These are phyloP conservation scores for Stichopus horrens DNA, from an alignment of 53 echinoderm and acorn worm species.

Conservation along the genomic window DNA sequence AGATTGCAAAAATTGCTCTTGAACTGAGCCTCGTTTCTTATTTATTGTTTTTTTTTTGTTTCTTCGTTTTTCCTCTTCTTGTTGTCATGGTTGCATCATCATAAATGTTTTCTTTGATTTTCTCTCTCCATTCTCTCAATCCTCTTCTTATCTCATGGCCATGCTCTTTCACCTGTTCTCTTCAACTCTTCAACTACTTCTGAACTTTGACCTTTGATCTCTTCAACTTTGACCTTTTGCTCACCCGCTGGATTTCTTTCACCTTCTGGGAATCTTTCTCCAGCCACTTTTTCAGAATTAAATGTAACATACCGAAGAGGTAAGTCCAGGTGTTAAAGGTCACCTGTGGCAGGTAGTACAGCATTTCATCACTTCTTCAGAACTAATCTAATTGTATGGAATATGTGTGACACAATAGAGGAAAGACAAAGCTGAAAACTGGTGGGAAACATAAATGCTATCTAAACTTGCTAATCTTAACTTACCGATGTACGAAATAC, in stretches of 20 bases:
- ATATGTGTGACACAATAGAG: neutral
- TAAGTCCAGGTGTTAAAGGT: slow-evolving; percentile 59
- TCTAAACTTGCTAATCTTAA: too few species aligned
- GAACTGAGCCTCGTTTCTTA: neutral
- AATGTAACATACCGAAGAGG: slow-evolving; percentile 76
- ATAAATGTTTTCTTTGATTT: slow-evolving; percentile 46
- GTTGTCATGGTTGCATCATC: slow-evolving; percentile 41
- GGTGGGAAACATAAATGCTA: too few species aligned
- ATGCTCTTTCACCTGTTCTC: slow-evolving; percentile 53
- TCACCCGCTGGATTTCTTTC: slow-evolving; percentile 59
- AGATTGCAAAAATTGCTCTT: neutral
- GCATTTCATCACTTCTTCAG: slow-evolving; percentile 10
- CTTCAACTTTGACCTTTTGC: slow-evolving; percentile 52
- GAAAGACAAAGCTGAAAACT: too few species aligned
- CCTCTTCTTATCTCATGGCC: slow-evolving; percentile 49
- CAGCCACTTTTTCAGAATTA: slow-evolving; percentile 72
- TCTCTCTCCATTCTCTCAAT: slow-evolving; percentile 21
- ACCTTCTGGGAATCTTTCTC: slow-evolving; percentile 79
- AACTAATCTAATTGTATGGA: neutral
- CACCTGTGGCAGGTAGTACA: slow-evolving; percentile 5
- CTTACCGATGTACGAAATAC: too few species aligned
- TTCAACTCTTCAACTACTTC: slow-evolving; percentile 46
- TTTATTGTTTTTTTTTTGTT: neutral
- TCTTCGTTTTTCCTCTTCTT: neutral
- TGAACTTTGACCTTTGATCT: slow-evolving; percentile 44